Conservation (phyloP, 2,888 invertebrate species). For the Syrphus vitripennis region DNA sequence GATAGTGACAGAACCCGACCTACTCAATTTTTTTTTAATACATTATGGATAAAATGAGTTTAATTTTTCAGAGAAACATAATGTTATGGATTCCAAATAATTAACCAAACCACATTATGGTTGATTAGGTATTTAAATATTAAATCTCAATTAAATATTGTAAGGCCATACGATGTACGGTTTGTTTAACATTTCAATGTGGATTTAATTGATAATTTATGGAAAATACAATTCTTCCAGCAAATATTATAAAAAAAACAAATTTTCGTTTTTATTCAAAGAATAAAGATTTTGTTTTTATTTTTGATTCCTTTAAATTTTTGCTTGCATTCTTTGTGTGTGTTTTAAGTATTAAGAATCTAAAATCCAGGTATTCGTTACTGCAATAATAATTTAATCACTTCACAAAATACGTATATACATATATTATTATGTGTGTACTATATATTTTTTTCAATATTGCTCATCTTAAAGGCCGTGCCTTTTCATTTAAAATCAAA, state of each 20-base stretch:
- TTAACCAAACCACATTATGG: too few species aligned
- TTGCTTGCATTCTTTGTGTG: background rate
- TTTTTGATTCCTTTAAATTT: background rate
- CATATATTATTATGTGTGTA: background rate
- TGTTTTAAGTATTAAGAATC: background rate
- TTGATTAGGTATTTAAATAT: too few species aligned
- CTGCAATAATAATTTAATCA: slow-evolving; percentile 30
- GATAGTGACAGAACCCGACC: too few species aligned
- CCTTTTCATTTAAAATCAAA: background rate
- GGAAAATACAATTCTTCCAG: too few species aligned
- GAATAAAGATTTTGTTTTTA: background rate
- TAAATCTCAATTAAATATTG: too few species aligned
- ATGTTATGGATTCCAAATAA: too few species aligned
- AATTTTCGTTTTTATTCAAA: background rate
- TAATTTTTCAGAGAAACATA: too few species aligned
- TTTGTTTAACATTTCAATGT: too few species aligned
- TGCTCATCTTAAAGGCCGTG: slow-evolving; percentile 43
- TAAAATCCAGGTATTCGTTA: slow-evolving; percentile 6
- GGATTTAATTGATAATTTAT: too few species aligned
- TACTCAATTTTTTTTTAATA: too few species aligned
- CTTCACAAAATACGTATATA: slow-evolving; percentile 36
- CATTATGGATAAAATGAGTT: too few species aligned
- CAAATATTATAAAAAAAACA: background rate
- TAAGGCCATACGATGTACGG: too few species aligned
- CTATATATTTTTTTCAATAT: slow-evolving; percentile 1